Base-by-base conservation (phyloP, 2,888 invertebrate species). In the Oeneis ivallda region DNA sequence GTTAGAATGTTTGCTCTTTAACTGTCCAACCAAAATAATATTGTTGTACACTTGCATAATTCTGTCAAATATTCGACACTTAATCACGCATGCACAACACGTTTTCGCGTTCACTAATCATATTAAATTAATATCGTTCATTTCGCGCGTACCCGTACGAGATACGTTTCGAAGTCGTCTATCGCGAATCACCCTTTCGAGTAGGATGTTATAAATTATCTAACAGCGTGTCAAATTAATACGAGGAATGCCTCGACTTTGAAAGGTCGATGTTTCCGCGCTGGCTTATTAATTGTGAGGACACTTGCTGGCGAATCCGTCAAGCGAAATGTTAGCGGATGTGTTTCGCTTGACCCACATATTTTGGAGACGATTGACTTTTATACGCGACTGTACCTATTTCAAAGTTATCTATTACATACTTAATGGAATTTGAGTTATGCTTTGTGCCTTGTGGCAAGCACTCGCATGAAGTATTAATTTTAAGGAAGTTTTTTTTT, bases 141-240 rank as follows among this genome's bases (percentile, higher is more conserved):
- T 71, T 72, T 65, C 68, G 64, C 75, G 66, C 72, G 56, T 68
- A 69, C 68, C 73, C 70, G 70, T 74, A 73, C 73, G 64, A 41
- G 37, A 63, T 71, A 64, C 68, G 69, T 71, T 73, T 70, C 64
- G 72, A 69, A 74, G 70, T 71, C 47, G 77, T 77, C 78, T 79
- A 83, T 82, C 74, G 71, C 78, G 79, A 79, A 83, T 84, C 82
- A 81, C 72, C 74, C 76, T 75, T 41, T 39, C 11, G 70, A 76
- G 86, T 87, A 87, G 92, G 91, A 92, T 87, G 92, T 91, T 84
- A 91, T 92, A 92, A 92, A 92, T 92, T 91, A 92, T 85, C 86
- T 82, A 85, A 86, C 86, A 84, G 85, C 89, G 83, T 86, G 88
- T 91, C 91, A 92, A 91, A 92, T 92, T 92, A 92, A 92, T 92